Conservation (phyloP, 2,113 vertebrate species). For the Cygnus buccinator region DNA sequence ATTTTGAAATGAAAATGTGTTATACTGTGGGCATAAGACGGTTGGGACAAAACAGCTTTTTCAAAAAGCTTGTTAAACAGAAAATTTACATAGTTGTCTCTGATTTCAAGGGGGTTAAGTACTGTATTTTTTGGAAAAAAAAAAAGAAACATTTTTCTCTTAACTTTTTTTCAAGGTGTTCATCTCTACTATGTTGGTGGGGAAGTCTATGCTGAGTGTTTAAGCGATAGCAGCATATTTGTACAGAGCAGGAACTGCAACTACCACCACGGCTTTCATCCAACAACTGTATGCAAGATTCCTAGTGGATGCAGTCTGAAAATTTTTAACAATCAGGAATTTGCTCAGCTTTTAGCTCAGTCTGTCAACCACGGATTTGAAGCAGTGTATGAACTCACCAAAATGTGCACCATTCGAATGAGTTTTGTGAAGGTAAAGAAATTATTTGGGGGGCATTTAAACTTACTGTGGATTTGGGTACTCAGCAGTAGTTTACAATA, state of each 20-base stretch:
- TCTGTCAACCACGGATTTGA: constrained; percentile 98
- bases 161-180: constrained; percentile 83
- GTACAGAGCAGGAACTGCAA: constrained; percentile 99
- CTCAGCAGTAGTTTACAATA: neutral
- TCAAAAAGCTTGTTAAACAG: neutral
- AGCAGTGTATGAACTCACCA: constrained; percentile 96
- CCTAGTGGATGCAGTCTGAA: constrained; percentile 97
- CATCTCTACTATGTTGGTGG: constrained; percentile 97
- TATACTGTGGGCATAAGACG: neutral
- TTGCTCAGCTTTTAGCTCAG: constrained; percentile 95
- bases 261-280: constrained; percentile 96
- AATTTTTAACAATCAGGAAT: constrained; percentile 98
- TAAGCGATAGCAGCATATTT: constrained; percentile 98
- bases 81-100: neutral
- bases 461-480: neutral
- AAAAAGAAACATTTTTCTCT: neutral
- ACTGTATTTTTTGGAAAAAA: neutral
- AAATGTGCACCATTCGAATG: constrained; percentile 99
- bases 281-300: constrained; percentile 97
- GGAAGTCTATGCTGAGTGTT: constrained; percentile 96
- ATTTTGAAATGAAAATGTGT: neutral
- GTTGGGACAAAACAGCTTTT: neutral
- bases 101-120: neutral
- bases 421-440: constrained; percentile 94
- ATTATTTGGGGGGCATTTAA: neutral